These are phyloP conservation scores for Pterophyllum scalare DNA, from an alignment of 2,113 vertebrate genomes.

Conservation along the genomic window DNA sequence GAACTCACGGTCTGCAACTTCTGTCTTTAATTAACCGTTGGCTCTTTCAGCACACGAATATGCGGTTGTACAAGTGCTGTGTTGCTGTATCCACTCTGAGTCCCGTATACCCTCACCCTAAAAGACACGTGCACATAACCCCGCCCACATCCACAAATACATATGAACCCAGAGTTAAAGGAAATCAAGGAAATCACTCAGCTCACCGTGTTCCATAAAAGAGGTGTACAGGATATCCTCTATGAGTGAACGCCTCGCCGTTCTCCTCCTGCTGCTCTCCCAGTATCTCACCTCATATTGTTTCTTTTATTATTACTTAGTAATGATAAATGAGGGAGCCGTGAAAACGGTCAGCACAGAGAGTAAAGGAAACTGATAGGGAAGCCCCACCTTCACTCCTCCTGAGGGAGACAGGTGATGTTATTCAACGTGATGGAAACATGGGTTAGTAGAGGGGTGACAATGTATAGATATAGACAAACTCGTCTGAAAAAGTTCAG, in stretches of 20 bases:
- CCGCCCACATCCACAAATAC: constrained; percentile 29
- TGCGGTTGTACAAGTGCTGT: background rate
- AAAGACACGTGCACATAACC: constrained; percentile 10
- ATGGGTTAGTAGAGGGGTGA: constrained; percentile 21
- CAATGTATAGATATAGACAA: constrained; percentile 3
- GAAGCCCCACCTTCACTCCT: constrained; percentile 55
- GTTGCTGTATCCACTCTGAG: background rate
- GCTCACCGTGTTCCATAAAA: constrained; percentile 68
- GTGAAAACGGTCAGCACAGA: constrained; percentile 24
- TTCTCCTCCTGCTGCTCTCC: constrained; percentile 42
- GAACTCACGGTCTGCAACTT: background rate
- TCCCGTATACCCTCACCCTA: background rate
- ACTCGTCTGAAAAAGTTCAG: background rate
- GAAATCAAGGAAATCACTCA: constrained; percentile 59
- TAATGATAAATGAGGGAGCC: constrained; percentile 57
- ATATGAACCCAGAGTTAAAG: constrained; percentile 37
- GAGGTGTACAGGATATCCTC: constrained; percentile 77
- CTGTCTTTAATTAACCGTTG: background rate
- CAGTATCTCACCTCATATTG: constrained; percentile 63
- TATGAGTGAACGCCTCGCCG: constrained; percentile 65
- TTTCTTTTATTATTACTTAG: constrained; percentile 59
- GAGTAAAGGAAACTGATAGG: constrained; percentile 55
- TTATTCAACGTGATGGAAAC: constrained; percentile 54
- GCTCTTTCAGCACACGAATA: background rate
- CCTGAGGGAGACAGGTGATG: constrained; percentile 57